phyloP scores from a whole-genome alignment of 2,888 invertebrate genomes.

The Clistopyga incitator region DNA sequence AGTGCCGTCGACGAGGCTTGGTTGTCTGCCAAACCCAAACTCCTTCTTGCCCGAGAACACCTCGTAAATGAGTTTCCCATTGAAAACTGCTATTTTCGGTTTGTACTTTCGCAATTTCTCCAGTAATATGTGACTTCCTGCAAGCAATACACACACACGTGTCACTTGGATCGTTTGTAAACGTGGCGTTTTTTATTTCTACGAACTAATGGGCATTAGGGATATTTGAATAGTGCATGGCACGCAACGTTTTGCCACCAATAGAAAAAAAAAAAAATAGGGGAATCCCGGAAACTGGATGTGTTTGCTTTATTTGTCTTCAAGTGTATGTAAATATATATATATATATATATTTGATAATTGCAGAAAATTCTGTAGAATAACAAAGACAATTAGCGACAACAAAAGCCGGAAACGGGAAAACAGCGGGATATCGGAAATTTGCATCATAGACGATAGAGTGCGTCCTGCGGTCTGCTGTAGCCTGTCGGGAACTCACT shows the following conservation, averaged over 20 bases:
- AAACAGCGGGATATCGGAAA: neutral
- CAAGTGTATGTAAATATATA: neutral
- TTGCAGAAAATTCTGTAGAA: neutral
- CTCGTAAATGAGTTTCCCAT: constrained; percentile 99
- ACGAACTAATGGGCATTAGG: no score
- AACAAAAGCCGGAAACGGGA: neutral
- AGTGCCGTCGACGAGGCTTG: constrained; percentile 96
- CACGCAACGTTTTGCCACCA: neutral
- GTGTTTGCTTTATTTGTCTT: neutral
- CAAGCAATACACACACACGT: constrained; percentile 51
- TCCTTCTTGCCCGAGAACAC: constrained; percentile 99
- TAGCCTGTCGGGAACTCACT: neutral
- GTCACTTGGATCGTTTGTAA: constrained; percentile 26
- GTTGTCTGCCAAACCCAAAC: constrained; percentile 98
- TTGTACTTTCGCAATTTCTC: constrained; percentile 96
- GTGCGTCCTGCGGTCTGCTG: neutral
- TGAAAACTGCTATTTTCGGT: constrained; percentile 98
- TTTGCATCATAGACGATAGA: neutral
- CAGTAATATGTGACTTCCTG: constrained; percentile 92
- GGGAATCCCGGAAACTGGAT: no score
- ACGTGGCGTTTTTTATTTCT: neutral
- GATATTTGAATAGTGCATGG: no score
- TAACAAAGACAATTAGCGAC: neutral
- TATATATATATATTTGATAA: neutral
- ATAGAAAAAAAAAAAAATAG: neutral